Base-by-base conservation (phyloP, 2,113 vertebrate genomes). In the Cairina moschata region DNA sequence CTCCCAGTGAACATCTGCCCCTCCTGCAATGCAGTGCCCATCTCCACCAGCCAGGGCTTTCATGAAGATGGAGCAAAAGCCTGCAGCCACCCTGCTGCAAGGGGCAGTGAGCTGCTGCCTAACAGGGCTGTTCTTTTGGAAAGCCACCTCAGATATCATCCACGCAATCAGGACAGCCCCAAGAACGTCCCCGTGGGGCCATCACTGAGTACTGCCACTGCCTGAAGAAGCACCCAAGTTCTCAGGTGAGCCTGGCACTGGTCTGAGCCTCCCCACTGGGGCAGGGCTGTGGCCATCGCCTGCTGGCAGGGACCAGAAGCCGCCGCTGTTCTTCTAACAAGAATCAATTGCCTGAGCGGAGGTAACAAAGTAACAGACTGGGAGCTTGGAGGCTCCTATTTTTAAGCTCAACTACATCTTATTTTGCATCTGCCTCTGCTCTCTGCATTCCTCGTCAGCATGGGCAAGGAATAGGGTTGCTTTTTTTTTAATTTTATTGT, bases 371-470 rank as follows among this genome's bases (percentile, higher is more conserved):
- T 58, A 76, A 28, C 90, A 90, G 92, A 65, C 92, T 69, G 85
- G 66, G 75, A 93, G 62, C 82, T 87, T 90, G 85, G 90, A 97
- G 94, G 94, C 79, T 59, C 94, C 93, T 96, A 93, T 94, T 94
- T 94, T 90, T 93, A 96, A 93, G 65, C 94, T 81, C 55, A 28
- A 46, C 86, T 72, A 76, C 66, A 42, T 88, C 94, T 85, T 86
- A 90, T 91, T 95, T 96, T 93, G 91, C 94, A 86, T 88, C 95
- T 93, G 92, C 96, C 88, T 91, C 95, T 92, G 93, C 95, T 96
- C 95, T 63, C 93, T 56, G 68, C 2, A 13, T 58, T 95, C 93
- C 93, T 94, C 78, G 7, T 79, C 92, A 88, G 84, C 95, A 72
- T 0, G 38, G 95, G 93, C 81, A 63, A 77, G 56, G 73, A 90